Conservation (phyloP, 2,888 invertebrate species). For the Anoplius nigerrimus region DNA sequence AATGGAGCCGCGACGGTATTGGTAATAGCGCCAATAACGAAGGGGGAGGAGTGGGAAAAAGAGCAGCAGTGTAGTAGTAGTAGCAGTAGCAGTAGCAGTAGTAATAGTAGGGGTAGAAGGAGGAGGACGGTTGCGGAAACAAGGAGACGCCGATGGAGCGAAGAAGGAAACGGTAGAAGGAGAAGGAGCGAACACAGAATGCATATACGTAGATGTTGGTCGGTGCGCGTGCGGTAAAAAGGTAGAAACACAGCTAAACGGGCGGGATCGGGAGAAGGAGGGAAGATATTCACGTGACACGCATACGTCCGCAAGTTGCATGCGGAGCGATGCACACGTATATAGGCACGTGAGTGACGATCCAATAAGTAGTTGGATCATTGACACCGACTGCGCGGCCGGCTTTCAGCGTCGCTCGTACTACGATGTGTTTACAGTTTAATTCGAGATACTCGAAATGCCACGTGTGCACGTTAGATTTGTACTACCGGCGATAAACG, state of each 20-base stretch:
- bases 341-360: conserved; percentile 55
- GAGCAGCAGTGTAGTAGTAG: too few species aligned
- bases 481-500: conserved; percentile 42
- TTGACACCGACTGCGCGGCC: conserved; percentile 53
- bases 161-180: conserved; percentile 10
- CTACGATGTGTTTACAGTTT: conserved; percentile 60
- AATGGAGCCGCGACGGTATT: too few species aligned
- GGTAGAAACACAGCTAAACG: not conserved
- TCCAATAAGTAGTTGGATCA: conserved; percentile 66
- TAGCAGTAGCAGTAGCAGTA: too few species aligned
- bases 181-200: not conserved
- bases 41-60: too few species aligned
- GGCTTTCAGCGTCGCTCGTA: conserved; percentile 35
- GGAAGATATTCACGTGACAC: not conserved
- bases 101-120: not conserved
- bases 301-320: not conserved
- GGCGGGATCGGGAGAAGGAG: conserved; percentile 6
- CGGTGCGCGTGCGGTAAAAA: not conserved
- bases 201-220: not conserved
- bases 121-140: not conserved
- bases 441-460: conserved; percentile 61
- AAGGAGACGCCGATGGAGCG: not conserved
- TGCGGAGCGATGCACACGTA: conserved; percentile 1
- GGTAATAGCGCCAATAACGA: too few species aligned
- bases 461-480: conserved; percentile 52